Evolutionary conservation across 2,113 vertebrate genomes (phyloP).

Genomic region (Dasyornis broadbenti): DNA sequence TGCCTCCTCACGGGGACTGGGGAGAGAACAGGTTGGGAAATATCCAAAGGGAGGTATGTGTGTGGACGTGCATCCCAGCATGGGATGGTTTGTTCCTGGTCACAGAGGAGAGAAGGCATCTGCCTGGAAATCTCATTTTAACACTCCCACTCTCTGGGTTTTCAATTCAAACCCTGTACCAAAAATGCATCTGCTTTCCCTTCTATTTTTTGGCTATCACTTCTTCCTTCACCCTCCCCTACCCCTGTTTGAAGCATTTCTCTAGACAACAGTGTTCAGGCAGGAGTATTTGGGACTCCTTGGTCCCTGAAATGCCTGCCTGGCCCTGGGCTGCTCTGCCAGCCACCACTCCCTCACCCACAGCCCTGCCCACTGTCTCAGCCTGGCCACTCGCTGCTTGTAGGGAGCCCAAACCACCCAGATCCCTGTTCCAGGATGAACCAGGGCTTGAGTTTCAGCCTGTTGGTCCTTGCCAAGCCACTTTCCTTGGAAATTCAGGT

Average conservation of each 20-base stretch:
- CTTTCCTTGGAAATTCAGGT: background rate
- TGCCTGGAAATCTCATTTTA: slow-evolving; percentile 47
- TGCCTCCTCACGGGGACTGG: background rate
- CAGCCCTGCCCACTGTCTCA: background rate
- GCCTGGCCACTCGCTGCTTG: background rate
- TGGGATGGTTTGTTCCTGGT: background rate
- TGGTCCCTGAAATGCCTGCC: background rate
- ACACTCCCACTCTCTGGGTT: background rate
- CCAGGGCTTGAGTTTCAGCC: background rate
- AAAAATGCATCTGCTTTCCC: slow-evolving; percentile 20
- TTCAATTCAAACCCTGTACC: background rate
- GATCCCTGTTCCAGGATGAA: background rate
- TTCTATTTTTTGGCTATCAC: background rate
- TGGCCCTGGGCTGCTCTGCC: background rate
- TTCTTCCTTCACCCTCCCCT: background rate
- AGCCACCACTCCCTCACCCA: background rate
- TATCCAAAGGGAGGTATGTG: background rate
- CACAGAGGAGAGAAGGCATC: background rate
- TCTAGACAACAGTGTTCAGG: background rate
- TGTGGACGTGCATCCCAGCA: background rate
- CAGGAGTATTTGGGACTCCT: background rate
- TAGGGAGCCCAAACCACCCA: accelerated
- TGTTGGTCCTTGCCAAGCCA: background rate
- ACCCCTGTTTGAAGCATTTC: background rate
- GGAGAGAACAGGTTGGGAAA: background rate